These are phyloP conservation scores for Accipiter virgatus DNA, from an alignment of 2,113 vertebrate genomes.

Conservation along the genomic window DNA sequence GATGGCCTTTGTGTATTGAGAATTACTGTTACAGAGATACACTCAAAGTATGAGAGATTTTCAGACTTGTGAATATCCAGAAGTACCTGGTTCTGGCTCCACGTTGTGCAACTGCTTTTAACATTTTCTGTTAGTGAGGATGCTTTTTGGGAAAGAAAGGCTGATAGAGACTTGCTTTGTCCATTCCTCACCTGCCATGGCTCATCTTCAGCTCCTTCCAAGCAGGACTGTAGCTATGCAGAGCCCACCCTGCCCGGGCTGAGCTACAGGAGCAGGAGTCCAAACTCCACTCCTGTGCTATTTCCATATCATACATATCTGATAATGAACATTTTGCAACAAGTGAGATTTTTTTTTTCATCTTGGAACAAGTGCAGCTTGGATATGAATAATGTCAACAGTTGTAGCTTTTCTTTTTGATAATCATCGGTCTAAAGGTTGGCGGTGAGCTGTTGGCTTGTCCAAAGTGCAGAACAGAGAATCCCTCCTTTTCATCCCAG, in stretches of 20 bases:
- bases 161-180: background rate
- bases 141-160: background rate
- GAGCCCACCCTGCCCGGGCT: background rate
- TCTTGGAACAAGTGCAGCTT: background rate
- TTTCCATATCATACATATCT: background rate
- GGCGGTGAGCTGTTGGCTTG: background rate
- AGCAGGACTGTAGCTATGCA: background rate
- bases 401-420: background rate
- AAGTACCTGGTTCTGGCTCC: background rate
- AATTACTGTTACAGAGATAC: background rate
- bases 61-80: background rate
- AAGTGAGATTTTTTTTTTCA: background rate
- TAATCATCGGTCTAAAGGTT: background rate
- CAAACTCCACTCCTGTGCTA: background rate
- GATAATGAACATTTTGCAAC: background rate
- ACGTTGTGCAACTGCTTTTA: background rate
- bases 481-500: background rate
- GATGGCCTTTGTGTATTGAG: background rate
- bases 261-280: background rate
- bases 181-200: background rate
- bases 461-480: background rate
- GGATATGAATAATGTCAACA: background rate
- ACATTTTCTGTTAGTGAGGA: background rate
- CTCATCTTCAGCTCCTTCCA: background rate
- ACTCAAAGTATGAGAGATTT: background rate